These are phyloP conservation scores for Reticulitermes lucifugus DNA, from an alignment of 2,888 invertebrate genomes.

Conservation along the genomic window DNA sequence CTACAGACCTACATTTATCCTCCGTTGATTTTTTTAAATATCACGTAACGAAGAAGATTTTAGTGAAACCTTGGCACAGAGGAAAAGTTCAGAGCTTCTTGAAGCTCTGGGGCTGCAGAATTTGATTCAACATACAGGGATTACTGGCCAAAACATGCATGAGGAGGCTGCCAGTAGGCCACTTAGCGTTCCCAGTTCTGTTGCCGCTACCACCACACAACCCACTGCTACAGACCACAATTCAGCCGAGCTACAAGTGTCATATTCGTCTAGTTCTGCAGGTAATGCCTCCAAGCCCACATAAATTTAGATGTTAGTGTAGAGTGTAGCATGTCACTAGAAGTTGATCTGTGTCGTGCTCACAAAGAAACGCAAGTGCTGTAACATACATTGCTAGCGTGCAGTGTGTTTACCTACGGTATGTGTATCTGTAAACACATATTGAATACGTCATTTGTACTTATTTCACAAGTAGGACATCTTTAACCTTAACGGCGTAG, in stretches of 20 bases:
- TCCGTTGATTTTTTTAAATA: slow-evolving; percentile 70
- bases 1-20: slow-evolving; percentile 88
- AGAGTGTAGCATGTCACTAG: neutral
- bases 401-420: neutral
- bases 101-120: slow-evolving; percentile 64
- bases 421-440: neutral
- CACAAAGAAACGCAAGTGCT: neutral
- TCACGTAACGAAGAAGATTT: slow-evolving; percentile 65
- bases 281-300: slow-evolving; percentile 65
- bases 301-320: neutral
- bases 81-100: slow-evolving; percentile 64
- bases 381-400: neutral
- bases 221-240: slow-evolving; percentile 66
- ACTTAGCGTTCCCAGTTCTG: slow-evolving; percentile 74
- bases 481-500: neutral
- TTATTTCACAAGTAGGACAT: neutral
- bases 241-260: slow-evolving; percentile 72
- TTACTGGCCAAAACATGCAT: slow-evolving; percentile 69
- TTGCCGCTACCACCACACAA: slow-evolving; percentile 73
- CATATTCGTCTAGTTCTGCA: slow-evolving; percentile 71
- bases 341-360: neutral
- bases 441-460: neutral
- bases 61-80: slow-evolving; percentile 65
- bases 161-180: slow-evolving; percentile 74
- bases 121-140: slow-evolving; percentile 62